phyloP scores from a whole-genome alignment of 2,888 invertebrate species.

The Pelosia muscerda region DNA sequence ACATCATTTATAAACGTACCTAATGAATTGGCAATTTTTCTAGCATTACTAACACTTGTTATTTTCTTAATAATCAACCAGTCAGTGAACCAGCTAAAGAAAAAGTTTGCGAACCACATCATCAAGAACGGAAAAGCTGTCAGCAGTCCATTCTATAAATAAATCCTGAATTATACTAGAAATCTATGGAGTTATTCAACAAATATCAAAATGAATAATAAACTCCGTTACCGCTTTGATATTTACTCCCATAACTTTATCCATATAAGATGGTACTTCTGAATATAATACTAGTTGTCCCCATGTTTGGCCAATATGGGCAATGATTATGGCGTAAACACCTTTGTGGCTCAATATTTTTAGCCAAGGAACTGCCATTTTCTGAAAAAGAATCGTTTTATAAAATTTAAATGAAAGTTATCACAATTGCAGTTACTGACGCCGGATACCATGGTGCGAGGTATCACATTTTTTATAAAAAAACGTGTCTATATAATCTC shows the following conservation, averaged over 20 bases:
- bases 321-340: constrained; percentile 83
- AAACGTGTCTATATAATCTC: too few species aligned
- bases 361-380: constrained; percentile 89
- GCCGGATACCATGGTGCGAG: too few species aligned
- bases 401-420: not conserved
- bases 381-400: constrained; percentile 49
- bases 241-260: constrained; percentile 89
- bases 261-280: constrained; percentile 92
- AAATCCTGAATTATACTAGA: not conserved
- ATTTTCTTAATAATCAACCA: constrained; percentile 84
- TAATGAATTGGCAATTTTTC: constrained; percentile 87
- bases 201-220: not conserved
- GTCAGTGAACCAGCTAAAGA: constrained; percentile 90
- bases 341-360: constrained; percentile 88
- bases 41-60: constrained; percentile 82
- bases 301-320: constrained; percentile 90
- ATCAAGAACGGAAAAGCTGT: constrained; percentile 91
- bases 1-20: constrained; percentile 70
- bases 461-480: too few species aligned
- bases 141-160: constrained; percentile 87
- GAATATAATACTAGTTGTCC: constrained; percentile 93
- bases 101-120: constrained; percentile 90
- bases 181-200: not conserved
- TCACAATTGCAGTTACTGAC: too few species aligned
- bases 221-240: constrained; percentile 68